Conservation (phyloP, 2,797 vertebrate species). For the Chaetodon trifasciatus region DNA sequence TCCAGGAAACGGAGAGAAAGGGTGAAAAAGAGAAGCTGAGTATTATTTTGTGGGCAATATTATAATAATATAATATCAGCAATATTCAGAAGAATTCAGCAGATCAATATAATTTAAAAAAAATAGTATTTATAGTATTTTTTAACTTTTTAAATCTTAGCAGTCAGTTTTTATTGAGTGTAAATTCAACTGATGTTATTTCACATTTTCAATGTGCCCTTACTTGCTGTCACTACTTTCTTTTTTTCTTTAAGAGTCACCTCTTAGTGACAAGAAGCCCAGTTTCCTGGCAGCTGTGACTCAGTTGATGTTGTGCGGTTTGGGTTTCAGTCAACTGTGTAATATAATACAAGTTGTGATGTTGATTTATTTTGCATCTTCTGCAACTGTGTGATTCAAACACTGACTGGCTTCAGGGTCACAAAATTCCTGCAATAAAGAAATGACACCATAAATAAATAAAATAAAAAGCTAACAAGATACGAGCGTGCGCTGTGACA, state of each 20-base stretch:
- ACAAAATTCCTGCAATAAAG: background rate
- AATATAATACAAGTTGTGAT: background rate
- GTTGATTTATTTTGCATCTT: background rate
- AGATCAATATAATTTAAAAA: background rate
- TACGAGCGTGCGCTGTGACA: background rate
- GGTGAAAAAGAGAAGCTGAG: background rate
- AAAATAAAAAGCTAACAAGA: background rate
- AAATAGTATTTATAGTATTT: background rate
- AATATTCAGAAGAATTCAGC: background rate
- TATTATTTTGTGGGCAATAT: background rate
- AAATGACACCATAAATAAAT: background rate
- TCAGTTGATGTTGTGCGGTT: conserved; percentile 9
- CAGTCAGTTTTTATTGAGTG: background rate
- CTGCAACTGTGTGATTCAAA: background rate
- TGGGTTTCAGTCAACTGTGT: conserved; percentile 5
- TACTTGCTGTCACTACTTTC: background rate
- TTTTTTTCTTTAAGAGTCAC: conserved; percentile 1
- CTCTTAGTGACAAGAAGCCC: background rate
- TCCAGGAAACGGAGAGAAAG: too few species aligned
- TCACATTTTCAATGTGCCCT: background rate
- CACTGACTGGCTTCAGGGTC: background rate
- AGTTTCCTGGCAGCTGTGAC: conserved; percentile 40
- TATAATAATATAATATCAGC: too few species aligned
- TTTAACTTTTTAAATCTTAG: background rate
- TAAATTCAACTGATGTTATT: background rate